A percentile compares a stretch with the other conserved stretches of the same genome.
phyloP scores from a whole-genome alignment of 2,888 invertebrate species.

The Parasteatoda lunata region DNA sequence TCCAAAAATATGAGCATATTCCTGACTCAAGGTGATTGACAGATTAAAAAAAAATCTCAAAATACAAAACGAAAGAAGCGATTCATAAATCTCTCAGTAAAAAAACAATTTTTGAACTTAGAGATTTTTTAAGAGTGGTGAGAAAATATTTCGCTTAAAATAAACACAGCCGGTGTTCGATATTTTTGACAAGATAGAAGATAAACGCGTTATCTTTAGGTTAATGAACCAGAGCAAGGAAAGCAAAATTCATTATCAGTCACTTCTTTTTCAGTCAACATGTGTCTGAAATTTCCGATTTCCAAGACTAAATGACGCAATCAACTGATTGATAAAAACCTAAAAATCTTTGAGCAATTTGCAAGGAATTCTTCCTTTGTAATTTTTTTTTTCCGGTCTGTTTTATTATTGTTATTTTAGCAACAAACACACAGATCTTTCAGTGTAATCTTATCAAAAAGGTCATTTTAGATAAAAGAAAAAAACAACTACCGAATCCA shows the following conservation, averaged over 20 bases:
- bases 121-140: background rate
- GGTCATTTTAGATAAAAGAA: constrained; percentile 26
- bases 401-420: constrained; percentile 18
- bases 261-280: constrained; percentile 40
- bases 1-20: no score
- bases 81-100: constrained; percentile 1
- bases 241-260: constrained; percentile 58
- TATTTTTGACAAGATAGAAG: constrained; percentile 45
- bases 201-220: constrained; percentile 57
- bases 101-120: background rate
- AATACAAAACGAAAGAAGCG: background rate
- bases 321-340: constrained; percentile 22
- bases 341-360: constrained; percentile 20
- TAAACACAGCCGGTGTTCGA: constrained; percentile 46
- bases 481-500: constrained; percentile 26
- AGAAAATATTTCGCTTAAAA: constrained; percentile 33
- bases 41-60: no score
- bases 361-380: constrained; percentile 33
- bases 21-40: no score
- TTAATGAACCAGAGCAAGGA: constrained; percentile 64
- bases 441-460: constrained; percentile 51
- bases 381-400: constrained; percentile 20
- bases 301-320: constrained; percentile 55
- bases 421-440: constrained; percentile 12
- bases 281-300: constrained; percentile 49